Evolutionary conservation across 2,888 invertebrate genomes (phyloP).

Genomic region (Empis livida): DNA sequence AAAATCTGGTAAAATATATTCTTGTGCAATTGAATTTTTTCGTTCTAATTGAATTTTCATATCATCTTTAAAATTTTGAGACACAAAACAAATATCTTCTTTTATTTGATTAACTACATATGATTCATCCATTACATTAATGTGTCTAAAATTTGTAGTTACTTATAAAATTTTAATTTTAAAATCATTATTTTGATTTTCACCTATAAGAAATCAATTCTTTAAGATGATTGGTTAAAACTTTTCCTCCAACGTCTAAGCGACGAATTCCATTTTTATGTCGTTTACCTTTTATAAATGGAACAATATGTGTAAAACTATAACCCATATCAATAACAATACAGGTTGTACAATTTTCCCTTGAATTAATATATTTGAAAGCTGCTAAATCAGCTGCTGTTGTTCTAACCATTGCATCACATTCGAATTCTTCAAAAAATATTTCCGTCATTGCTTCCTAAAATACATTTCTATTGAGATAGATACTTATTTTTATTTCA

Average conservation of each 20-base stretch:
- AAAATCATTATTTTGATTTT: neutral
- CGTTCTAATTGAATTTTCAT: slow-evolving; percentile 53
- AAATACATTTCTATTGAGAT: neutral
- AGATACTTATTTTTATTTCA: slow-evolving; percentile 26
- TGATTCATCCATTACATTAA: slow-evolving; percentile 98
- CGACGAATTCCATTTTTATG: slow-evolving; percentile 59
- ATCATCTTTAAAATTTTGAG: slow-evolving; percentile 67
- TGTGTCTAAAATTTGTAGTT: slow-evolving; percentile 47
- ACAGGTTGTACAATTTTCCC: slow-evolving; percentile 50
- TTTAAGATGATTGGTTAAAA: slow-evolving; percentile 93
- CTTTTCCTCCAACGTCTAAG: slow-evolving; percentile 93
- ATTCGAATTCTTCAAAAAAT: slow-evolving; percentile 95
- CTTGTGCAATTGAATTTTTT: slow-evolving; percentile 61
- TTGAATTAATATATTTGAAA: slow-evolving; percentile 42
- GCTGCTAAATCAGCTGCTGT: slow-evolving; percentile 72
- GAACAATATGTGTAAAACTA: slow-evolving; percentile 89
- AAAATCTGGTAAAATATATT: slow-evolving; percentile 95
- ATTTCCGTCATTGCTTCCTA: slow-evolving; percentile 92
- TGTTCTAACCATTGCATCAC: slow-evolving; percentile 64
- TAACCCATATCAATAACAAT: slow-evolving; percentile 89
- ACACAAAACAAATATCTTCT: slow-evolving; percentile 93
- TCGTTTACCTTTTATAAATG: slow-evolving; percentile 70
- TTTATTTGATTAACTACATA: slow-evolving; percentile 97
- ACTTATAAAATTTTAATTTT: neutral
- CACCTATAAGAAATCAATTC: slow-evolving; percentile 88